These are phyloP conservation scores for Scotopteryx bipunctaria DNA, from an alignment of 2,888 invertebrate species.

Conservation along the genomic window DNA sequence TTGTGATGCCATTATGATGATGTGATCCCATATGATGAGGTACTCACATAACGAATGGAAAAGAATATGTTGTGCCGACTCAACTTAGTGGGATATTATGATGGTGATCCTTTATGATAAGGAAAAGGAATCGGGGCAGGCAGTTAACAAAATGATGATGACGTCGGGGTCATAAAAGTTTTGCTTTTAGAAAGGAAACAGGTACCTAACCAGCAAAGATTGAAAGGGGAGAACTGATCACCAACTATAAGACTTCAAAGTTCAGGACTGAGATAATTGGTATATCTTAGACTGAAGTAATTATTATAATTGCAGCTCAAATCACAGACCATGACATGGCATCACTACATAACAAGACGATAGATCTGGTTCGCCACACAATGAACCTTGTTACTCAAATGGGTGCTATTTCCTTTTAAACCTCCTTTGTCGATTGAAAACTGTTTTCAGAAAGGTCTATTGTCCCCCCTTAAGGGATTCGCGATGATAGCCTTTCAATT, in stretches of 20 bases:
- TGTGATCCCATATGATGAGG: no score
- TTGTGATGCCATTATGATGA: no score
- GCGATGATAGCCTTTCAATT: constrained; percentile 7
- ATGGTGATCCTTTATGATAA: no score
- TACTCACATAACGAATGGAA: no score
- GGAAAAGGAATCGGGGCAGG: no score
- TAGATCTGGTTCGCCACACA: constrained; percentile 14
- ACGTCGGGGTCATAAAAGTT: not conserved
- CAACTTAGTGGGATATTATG: no score
- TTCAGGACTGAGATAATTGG: not conserved
- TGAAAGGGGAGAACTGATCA: not conserved
- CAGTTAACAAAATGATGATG: not conserved
- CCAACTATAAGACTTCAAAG: not conserved
- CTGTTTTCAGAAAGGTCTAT: constrained; percentile 14
- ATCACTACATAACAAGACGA: not conserved
- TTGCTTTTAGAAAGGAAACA: not conserved
- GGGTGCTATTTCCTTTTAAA: constrained; percentile 7
- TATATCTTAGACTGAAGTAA: not conserved
- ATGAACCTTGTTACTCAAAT: constrained; percentile 16
- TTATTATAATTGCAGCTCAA: constrained; percentile 23
- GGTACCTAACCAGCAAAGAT: not conserved
- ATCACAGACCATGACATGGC: constrained; percentile 28
- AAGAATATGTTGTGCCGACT: no score
- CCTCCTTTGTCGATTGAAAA: constrained; percentile 13
- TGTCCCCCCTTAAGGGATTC: not conserved